These are phyloP conservation scores for Bradypus variegatus DNA, from an alignment of 2,797 vertebrate species.

Conservation along the genomic window DNA sequence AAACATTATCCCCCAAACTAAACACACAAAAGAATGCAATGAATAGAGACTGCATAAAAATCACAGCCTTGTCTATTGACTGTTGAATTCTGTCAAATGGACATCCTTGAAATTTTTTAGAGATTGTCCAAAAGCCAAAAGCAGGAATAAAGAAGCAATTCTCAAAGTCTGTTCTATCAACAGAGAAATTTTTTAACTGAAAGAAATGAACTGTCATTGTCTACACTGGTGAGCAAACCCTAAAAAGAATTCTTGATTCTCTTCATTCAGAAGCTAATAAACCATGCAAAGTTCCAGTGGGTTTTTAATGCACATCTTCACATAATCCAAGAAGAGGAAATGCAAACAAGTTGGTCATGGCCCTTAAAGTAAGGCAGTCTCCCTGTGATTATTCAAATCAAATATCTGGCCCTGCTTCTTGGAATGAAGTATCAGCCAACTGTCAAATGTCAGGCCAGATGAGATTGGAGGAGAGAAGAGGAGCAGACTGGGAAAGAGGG, in stretches of 20 bases:
- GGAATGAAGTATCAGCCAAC: slow-evolving; percentile 30
- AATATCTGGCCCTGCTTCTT: slow-evolving; percentile 22
- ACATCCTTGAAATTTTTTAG: neutral
- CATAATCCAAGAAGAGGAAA: neutral
- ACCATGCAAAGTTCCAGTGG: neutral
- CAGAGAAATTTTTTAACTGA: neutral
- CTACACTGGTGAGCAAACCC: neutral
- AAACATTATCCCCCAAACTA: neutral
- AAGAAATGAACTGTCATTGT: neutral
- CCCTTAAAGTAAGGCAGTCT: neutral
- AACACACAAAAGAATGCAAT: neutral
- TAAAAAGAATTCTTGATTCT: neutral
- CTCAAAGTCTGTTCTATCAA: neutral
- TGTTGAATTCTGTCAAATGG: neutral
- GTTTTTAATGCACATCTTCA: slow-evolving; percentile 5
- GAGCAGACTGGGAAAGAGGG: neutral
- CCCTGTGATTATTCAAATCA: slow-evolving; percentile 32
- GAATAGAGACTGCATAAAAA: neutral
- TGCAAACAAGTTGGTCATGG: neutral
- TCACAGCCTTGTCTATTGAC: neutral
- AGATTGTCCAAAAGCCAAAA: slow-evolving; percentile 43
- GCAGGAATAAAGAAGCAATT: slow-evolving; percentile 6
- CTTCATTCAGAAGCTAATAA: slow-evolving; percentile 17
- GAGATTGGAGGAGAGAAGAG: neutral
- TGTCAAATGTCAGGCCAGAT: slow-evolving; percentile 34